Conservation (phyloP, 2,113 vertebrate species). For the Synchiropus splendidus region DNA sequence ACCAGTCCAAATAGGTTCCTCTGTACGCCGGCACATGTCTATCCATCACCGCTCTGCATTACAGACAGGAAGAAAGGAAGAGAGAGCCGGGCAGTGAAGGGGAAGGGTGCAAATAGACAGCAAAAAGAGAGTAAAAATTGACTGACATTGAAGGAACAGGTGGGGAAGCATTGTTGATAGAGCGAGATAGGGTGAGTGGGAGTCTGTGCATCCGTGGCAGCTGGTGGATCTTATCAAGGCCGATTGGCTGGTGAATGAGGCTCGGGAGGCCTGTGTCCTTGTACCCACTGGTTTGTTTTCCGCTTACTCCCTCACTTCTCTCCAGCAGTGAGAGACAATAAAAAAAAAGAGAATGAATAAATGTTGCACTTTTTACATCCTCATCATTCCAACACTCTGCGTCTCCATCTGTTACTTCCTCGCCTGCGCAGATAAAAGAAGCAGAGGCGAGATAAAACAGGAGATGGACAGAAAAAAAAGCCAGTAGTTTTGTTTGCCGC, state of each 20-base stretch:
- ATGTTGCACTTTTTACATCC: conserved; percentile 80
- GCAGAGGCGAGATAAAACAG: conserved; percentile 5
- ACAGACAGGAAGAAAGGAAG: conserved; percentile 50
- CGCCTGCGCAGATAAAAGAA: conserved; percentile 39
- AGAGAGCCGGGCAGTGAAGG: conserved; percentile 26
- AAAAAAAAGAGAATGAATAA: conserved; percentile 65
- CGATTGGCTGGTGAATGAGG: conserved; percentile 80
- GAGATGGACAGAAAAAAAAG: conserved; percentile 1
- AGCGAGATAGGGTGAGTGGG: conserved; percentile 26
- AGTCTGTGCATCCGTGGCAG: conserved; percentile 72
- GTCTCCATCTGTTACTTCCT: conserved; percentile 65
- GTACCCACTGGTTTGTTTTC: conserved; percentile 70
- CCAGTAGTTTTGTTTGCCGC: no score
- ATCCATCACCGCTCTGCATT: conserved; percentile 78
- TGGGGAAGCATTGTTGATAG: conserved; percentile 36
- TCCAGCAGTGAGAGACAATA: conserved; percentile 71
- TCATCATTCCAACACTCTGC: conserved; percentile 64
- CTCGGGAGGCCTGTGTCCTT: conserved; percentile 78
- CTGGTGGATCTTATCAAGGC: conserved; percentile 78
- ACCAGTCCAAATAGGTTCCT: conserved; percentile 97
- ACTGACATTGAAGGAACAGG: conserved; percentile 50
- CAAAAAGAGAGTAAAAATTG: conserved; percentile 52
- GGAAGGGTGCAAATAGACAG: conserved; percentile 37
- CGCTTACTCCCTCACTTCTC: conserved; percentile 66
- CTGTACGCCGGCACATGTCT: conserved; percentile 86